These are phyloP conservation scores for Phylloscopus whistleri DNA, from an alignment of 2,113 vertebrate genomes.

Conservation along the genomic window DNA sequence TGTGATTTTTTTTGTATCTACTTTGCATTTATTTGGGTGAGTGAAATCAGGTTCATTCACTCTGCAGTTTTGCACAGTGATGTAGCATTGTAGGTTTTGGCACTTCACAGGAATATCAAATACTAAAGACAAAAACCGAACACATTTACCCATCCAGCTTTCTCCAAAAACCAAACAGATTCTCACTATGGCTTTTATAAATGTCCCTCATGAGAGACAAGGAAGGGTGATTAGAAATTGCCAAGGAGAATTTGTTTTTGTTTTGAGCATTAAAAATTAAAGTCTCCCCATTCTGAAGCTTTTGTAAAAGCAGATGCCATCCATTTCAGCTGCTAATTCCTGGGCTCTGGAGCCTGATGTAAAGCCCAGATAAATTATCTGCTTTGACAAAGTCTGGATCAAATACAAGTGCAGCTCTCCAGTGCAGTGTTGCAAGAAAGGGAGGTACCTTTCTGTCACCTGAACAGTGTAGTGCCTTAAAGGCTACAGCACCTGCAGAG, in stretches of 20 bases:
- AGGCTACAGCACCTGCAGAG: neutral
- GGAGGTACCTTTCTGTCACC: neutral
- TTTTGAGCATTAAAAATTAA: neutral
- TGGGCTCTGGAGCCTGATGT: neutral
- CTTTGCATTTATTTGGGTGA: neutral
- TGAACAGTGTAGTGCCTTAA: neutral
- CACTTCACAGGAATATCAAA: neutral
- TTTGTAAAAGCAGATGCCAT: neutral
- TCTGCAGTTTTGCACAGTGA: neutral
- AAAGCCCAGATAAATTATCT: neutral
- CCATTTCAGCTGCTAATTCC: neutral
- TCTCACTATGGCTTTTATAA: neutral
- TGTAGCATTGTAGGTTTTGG: neutral
- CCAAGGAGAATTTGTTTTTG: neutral
- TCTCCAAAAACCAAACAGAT: neutral
- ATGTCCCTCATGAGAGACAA: neutral
- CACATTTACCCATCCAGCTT: neutral
- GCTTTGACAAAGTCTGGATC: neutral
- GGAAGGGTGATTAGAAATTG: neutral
- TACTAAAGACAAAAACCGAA: neutral
- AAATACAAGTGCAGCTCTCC: neutral
- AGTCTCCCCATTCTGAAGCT: neutral
- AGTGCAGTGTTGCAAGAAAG: neutral
- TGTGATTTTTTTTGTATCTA: neutral
- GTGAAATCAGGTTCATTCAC: neutral